Base-by-base conservation (phyloP, 1,140 invertebrate genomes). In the Leptinotarsa defecta region DNA sequence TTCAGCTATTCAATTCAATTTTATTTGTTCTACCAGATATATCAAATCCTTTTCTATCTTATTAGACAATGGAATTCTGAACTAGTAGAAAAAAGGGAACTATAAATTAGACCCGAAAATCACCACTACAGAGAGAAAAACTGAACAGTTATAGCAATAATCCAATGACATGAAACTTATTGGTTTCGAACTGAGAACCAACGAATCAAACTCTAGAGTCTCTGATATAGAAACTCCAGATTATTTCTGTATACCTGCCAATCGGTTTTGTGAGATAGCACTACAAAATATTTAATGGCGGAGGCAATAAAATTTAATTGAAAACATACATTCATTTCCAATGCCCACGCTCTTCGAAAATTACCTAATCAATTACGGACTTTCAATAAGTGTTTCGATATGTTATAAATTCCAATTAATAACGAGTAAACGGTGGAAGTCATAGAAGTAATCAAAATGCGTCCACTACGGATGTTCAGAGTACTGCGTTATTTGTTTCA, bases 281-380 rank as follows among this genome's bases (percentile, higher is more conserved):
- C 52, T 57, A 57, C 52, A 57, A 17, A 17, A 57, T 57, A 57
- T 57, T 57, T 57, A 57, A 57, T 57, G 52, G n/a, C 4, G 15
- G 13, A 57, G 52, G 52, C 52, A 57, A 57, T 57, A 57, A 57
- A 57, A 57, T 57, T 57, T 57, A 57, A 57, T 57, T 57, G 52
- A 57, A 57, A 57, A 57, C 52, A 57, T 57, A 19, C 52, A 57
- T 57, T 57, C 52, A 57, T 57, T 57, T 57, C 52, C 52, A 57
- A 57, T 57, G n/a, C 52, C 52, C 52, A 57, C 52, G 52, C 52
- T 57, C 52, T 57, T 15, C n/a, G 52, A 57, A 57, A 57, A 57
- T 57, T 57, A 57, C 52, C 52, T 57, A 57, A 57, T 57, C n/a
- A 57, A 57, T 57, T 57, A 57, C 52, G 15, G 52, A n/a, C 17